Evolutionary conservation across 2,113 vertebrate genomes (phyloP).

Genomic region (Aleadryas rufinucha): DNA sequence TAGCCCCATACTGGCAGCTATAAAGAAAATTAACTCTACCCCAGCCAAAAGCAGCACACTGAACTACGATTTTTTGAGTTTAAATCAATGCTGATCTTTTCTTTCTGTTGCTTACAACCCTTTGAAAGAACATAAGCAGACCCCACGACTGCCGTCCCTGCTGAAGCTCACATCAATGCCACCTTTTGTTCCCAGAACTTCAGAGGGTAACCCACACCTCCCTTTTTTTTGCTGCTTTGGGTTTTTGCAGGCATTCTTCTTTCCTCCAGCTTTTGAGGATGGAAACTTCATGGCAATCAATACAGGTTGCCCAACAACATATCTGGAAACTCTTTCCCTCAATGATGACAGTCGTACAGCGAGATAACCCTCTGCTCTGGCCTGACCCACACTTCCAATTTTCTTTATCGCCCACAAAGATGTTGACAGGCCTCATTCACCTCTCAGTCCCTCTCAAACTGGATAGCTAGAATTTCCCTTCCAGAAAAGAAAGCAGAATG

Average conservation of each 20-base stretch:
- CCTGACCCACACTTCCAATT: background rate
- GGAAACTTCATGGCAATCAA: background rate
- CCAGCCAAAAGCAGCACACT: background rate
- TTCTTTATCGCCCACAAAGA: background rate
- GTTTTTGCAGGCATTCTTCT: background rate
- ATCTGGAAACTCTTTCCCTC: background rate
- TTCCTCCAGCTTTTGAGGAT: background rate
- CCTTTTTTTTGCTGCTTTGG: background rate
- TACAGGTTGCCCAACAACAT: background rate
- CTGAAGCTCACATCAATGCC: background rate
- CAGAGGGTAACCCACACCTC: background rate
- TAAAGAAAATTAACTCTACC: background rate
- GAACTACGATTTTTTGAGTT: background rate
- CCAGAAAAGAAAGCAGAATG: background rate
- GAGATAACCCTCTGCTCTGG: background rate
- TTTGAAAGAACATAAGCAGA: fast-evolving
- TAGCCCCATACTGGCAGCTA: background rate
- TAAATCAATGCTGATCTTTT: background rate
- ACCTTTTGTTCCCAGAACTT: background rate
- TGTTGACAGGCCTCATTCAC: background rate
- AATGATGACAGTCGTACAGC: background rate
- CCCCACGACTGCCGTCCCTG: background rate
- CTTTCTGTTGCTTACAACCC: background rate
- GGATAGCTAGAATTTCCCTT: background rate
- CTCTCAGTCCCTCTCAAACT: background rate